These are phyloP conservation scores for Helicoverpa assulta DNA, from an alignment of 2,888 invertebrate genomes.

Conservation along the genomic window DNA sequence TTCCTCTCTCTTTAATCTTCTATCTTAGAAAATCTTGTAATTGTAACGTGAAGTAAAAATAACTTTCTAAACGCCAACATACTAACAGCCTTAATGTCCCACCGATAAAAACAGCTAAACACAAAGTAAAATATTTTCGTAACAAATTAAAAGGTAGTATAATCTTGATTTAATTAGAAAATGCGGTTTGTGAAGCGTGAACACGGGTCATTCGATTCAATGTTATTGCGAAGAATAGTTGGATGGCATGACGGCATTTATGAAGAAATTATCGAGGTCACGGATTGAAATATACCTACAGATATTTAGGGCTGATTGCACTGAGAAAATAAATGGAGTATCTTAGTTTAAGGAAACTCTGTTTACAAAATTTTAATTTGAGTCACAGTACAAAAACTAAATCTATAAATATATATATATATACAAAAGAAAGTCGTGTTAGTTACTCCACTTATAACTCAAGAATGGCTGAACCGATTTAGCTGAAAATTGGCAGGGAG, in stretches of 20 bases:
- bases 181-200: conserved; percentile 50
- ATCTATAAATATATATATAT: no score
- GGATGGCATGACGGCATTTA: conserved; percentile 35
- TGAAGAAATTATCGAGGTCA: conserved; percentile 50
- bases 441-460: no score
- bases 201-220: conserved; percentile 47
- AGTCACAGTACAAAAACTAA: no score
- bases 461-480: no score
- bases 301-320: not conserved
- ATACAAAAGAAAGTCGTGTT: no score
- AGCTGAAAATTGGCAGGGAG: no score
- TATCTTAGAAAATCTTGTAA: no score
- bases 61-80: conserved; percentile 13
- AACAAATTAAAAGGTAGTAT: conserved; percentile 49
- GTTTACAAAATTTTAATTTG: not conserved
- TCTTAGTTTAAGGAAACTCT: not conserved
- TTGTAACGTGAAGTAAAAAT: not conserved
- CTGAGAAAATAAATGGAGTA: not conserved
- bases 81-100: conserved; percentile 18
- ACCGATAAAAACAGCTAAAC: conserved; percentile 39
- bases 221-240: conserved; percentile 45
- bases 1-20: no score
- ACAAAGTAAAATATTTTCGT: conserved; percentile 43
- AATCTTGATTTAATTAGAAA: conserved; percentile 54
- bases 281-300: conserved; percentile 8